Evolutionary conservation across 2,113 vertebrate genomes (phyloP).

Genomic region (Eptesicus fuscus): DNA sequence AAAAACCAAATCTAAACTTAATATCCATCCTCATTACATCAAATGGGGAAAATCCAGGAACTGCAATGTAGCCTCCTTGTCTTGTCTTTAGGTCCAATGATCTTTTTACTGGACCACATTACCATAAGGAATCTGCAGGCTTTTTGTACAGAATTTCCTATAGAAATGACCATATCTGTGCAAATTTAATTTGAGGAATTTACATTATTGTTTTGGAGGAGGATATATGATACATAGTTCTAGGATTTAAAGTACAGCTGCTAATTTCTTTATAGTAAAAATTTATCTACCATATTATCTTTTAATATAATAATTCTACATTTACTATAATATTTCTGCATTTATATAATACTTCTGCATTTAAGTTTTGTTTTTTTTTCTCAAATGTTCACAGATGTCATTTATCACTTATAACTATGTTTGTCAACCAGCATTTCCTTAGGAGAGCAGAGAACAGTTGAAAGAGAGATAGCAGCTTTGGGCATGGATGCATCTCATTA

Average conservation of each 20-base stretch:
- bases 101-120: not conserved
- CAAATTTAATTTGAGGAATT: not conserved
- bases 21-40: not conserved
- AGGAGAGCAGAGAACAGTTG: not conserved
- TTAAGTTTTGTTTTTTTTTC: not conserved
- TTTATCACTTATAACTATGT: conserved; percentile 38
- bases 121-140: fast-evolving
- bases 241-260: not conserved
- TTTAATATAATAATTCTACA: not conserved
- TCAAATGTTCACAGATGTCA: not conserved
- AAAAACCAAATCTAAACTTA: not conserved
- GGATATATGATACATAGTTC: not conserved
- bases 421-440: not conserved
- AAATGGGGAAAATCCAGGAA: not conserved
- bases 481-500: not conserved
- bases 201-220: not conserved
- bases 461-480: not conserved
- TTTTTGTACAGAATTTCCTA: not conserved
- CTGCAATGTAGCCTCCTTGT: not conserved
- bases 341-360: not conserved
- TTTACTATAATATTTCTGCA: not conserved
- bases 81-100: not conserved
- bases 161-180: not conserved
- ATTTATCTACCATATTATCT: not conserved
- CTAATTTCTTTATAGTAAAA: not conserved